Percentiles rank a stretch among this genome's conserved stretches.
Evolutionary conservation across 2,113 vertebrate genomes (phyloP).

Genomic region (Aythya baeri): DNA sequence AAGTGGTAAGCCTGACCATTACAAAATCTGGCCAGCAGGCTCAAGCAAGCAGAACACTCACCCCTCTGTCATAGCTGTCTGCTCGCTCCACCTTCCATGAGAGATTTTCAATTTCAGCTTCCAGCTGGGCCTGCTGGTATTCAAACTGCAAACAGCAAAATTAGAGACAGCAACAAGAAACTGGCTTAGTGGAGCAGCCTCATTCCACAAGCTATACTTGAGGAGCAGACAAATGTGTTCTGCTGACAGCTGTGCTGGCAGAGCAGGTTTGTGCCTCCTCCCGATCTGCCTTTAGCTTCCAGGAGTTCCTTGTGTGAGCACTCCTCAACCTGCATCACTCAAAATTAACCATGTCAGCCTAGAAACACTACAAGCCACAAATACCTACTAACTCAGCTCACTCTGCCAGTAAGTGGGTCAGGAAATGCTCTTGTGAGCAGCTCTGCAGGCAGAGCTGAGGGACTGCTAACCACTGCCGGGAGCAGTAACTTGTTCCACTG

Average conservation of each 20-base stretch:
- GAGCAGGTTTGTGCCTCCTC: background rate
- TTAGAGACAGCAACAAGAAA: background rate
- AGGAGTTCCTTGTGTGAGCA: background rate
- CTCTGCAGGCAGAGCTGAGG: background rate
- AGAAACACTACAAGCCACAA: background rate
- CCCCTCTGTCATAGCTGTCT: slow-evolving; percentile 96
- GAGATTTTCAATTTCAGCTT: slow-evolving; percentile 98
- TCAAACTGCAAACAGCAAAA: slow-evolving; percentile 86
- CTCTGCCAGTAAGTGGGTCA: background rate
- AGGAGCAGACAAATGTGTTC: slow-evolving; percentile 5
- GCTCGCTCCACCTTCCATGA: slow-evolving; percentile 99
- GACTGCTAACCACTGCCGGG: background rate
- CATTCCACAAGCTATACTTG: background rate
- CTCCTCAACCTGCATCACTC: background rate
- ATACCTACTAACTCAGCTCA: background rate
- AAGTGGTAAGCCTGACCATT: background rate
- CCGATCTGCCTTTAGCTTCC: background rate
- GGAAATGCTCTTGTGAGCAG: background rate
- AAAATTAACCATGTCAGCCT: background rate
- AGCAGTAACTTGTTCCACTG: background rate
- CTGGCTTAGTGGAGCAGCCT: slow-evolving; percentile 8
- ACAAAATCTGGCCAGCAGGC: background rate
- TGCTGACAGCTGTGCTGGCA: background rate
- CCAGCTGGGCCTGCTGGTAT: slow-evolving; percentile 98
- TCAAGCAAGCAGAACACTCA: slow-evolving; percentile 66